Evolutionary conservation across 2,888 invertebrate species (phyloP).

Genomic region (Nomada ferruginata): DNA sequence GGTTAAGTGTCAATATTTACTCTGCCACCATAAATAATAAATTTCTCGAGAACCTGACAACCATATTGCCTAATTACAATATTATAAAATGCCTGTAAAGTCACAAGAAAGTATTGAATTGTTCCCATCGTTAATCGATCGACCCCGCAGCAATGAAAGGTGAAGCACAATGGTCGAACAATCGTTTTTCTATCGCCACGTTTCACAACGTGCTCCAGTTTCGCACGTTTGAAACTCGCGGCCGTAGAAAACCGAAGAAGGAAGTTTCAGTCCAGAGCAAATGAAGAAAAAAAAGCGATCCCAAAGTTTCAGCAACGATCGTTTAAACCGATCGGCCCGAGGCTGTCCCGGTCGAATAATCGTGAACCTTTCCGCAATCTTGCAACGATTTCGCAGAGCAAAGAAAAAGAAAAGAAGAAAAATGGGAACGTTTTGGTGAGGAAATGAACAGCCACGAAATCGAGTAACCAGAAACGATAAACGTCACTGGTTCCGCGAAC

Average conservation of each 20-base stretch:
- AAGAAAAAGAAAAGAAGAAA: background rate
- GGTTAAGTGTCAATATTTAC: too few species aligned
- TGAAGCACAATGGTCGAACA: background rate
- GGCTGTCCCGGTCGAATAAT: slow-evolving; percentile 44
- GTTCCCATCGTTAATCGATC: slow-evolving; percentile 20
- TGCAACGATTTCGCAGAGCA: slow-evolving; percentile 50
- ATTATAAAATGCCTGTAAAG: too few species aligned
- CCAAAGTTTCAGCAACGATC: slow-evolving; percentile 59
- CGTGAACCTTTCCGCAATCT: slow-evolving; percentile 62
- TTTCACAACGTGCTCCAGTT: slow-evolving; percentile 57
- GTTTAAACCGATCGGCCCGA: slow-evolving; percentile 32
- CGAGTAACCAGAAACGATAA: slow-evolving; percentile 57
- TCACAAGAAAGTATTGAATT: too few species aligned
- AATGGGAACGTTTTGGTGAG: background rate
- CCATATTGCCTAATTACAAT: too few species aligned
- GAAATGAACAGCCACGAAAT: slow-evolving; percentile 43
- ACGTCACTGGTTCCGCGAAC: slow-evolving; percentile 63
- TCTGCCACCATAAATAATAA: too few species aligned
- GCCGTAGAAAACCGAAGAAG: slow-evolving; percentile 39
- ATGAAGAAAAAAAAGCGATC: slow-evolving; percentile 45
- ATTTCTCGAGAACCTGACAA: too few species aligned
- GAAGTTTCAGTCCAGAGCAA: slow-evolving; percentile 51
- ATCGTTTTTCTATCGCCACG: background rate
- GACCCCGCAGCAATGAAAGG: slow-evolving; percentile 52
- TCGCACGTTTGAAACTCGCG: slow-evolving; percentile 5